These are phyloP conservation scores for Nebria brevicollis DNA, from an alignment of 2,888 invertebrate genomes.

Conservation along the genomic window DNA sequence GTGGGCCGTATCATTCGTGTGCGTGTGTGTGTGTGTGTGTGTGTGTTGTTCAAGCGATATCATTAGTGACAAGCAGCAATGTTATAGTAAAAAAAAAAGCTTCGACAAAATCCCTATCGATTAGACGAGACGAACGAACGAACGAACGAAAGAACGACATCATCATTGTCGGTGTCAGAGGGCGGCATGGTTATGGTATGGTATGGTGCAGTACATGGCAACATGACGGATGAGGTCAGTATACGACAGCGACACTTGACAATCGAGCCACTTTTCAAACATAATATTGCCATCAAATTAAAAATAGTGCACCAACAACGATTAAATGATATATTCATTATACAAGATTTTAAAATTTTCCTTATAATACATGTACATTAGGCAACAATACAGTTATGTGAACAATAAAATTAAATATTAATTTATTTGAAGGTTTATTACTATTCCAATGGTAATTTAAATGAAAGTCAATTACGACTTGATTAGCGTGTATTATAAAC, in stretches of 20 bases:
- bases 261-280: conserved; percentile 30
- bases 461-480: conserved; percentile 24
- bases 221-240: conserved; percentile 58
- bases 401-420: conserved; percentile 23
- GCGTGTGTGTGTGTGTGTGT: not conserved
- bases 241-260: conserved; percentile 53
- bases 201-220: conserved; percentile 6
- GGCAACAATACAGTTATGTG: not conserved
- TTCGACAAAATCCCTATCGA: conserved; percentile 50
- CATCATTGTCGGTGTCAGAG: conserved; percentile 53
- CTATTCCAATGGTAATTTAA: conserved; percentile 21
- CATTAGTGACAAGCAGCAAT: conserved; percentile 45
- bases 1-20: conserved; percentile 20
- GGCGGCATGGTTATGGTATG: conserved; percentile 18
- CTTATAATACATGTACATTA: no score
- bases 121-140: conserved; percentile 47
- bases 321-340: not conserved
- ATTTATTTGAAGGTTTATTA: conserved; percentile 36
- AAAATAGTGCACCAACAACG: not conserved
- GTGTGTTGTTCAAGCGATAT: conserved; percentile 36
- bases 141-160: conserved; percentile 39
- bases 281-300: not conserved
- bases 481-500: no score
- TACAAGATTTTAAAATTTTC: not conserved
- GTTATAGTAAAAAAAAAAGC: conserved; percentile 25